Evolutionary conservation across 2,888 invertebrate species (phyloP).

Genomic region (Cabera pusaria): DNA sequence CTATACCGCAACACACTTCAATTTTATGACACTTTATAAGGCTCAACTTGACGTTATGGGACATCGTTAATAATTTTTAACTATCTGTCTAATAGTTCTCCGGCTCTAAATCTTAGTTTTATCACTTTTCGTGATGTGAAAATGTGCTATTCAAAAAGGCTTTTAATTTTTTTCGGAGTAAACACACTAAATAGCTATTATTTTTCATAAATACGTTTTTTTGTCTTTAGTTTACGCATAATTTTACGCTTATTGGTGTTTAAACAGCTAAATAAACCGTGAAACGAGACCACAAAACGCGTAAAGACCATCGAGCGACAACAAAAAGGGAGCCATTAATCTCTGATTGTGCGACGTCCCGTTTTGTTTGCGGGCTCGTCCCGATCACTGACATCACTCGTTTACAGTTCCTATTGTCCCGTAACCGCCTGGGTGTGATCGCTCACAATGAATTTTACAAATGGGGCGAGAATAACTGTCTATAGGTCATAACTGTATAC

Average conservation of each 20-base stretch:
- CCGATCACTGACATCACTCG: constrained; percentile 62
- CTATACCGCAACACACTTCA: constrained; percentile 68
- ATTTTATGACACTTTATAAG: constrained; percentile 69
- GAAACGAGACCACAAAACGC: constrained; percentile 77
- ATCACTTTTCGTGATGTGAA: constrained; percentile 33
- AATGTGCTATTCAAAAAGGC: constrained; percentile 20
- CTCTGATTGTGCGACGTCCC: constrained; percentile 73
- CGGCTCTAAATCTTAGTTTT: constrained; percentile 45
- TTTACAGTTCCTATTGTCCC: constrained; percentile 69
- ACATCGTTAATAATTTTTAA: constrained; percentile 66
- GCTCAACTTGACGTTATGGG: constrained; percentile 58
- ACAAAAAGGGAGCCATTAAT: constrained; percentile 79
- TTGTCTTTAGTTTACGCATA: constrained; percentile 53
- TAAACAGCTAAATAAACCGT: constrained; percentile 74
- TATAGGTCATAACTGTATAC: constrained; percentile 69
- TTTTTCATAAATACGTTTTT: constrained; percentile 37
- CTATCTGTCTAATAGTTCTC: constrained; percentile 53
- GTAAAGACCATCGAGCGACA: constrained; percentile 74
- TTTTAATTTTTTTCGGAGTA: constrained; percentile 20
- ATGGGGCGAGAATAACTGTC: constrained; percentile 70
- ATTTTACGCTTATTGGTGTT: constrained; percentile 70
- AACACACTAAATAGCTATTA: constrained; percentile 22
- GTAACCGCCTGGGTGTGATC: constrained; percentile 76
- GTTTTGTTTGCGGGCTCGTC: constrained; percentile 75
- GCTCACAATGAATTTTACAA: constrained; percentile 65